Evolutionary conservation across 2,797 vertebrate genomes (phyloP).

Genomic region (Antrozous pallidus): DNA sequence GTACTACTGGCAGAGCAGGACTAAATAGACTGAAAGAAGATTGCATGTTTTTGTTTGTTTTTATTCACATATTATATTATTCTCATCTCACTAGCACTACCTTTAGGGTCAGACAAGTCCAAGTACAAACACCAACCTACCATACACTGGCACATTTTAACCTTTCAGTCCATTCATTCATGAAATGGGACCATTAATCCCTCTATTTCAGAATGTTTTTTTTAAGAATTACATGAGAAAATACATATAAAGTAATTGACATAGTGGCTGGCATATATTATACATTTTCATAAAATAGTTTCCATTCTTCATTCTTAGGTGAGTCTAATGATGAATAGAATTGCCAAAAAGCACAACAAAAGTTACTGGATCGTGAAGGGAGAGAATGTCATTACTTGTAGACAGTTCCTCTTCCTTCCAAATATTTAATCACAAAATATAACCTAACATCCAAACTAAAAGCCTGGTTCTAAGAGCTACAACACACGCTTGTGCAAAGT

Average conservation of each 20-base stretch:
- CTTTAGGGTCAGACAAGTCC: not conserved
- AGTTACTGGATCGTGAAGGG: not conserved
- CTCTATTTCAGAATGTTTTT: not conserved
- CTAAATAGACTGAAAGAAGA: not conserved
- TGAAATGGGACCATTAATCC: not conserved
- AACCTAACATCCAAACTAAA: not conserved
- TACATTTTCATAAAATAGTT: not conserved
- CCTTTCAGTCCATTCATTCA: not conserved
- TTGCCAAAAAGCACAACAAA: not conserved
- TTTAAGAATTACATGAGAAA: not conserved
- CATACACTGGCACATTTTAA: not conserved
- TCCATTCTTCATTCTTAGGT: not conserved
- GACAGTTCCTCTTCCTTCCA: not conserved
- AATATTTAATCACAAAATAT: not conserved
- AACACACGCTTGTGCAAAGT: fast-evolving
- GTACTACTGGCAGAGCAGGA: not conserved
- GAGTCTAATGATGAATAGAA: not conserved
- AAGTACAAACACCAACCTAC: not conserved
- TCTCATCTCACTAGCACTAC: not conserved
- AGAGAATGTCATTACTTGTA: not conserved
- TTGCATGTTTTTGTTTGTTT: not conserved
- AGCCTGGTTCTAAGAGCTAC: not conserved
- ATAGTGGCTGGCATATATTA: not conserved
- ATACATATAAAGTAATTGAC: not conserved
- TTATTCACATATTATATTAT: not conserved